Percentiles rank a stretch among this genome's conserved stretches.
These are phyloP conservation scores for Halesus radiatus DNA, from an alignment of 1,140 invertebrate genomes.

Conservation along the genomic window DNA sequence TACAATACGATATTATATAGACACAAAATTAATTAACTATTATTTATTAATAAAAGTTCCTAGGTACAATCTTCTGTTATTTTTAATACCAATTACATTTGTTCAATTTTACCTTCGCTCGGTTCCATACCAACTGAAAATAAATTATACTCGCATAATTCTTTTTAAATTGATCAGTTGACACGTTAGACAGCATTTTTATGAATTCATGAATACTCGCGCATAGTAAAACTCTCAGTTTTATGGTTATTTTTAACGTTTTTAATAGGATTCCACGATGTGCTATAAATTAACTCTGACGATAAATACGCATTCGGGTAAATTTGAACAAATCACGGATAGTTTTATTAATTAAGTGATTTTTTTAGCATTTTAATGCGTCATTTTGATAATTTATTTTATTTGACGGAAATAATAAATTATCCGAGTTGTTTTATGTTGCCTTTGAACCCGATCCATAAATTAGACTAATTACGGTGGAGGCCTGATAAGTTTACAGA, in stretches of 20 bases:
- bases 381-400: conserved; percentile 2
- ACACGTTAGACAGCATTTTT: too few species aligned
- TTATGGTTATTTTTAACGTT: neutral
- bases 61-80: too few species aligned
- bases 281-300: neutral
- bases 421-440: neutral
- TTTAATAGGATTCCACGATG: neutral
- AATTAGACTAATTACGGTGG: neutral
- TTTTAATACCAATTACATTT: too few species aligned
- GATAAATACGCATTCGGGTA: neutral
- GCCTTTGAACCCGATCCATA: neutral
- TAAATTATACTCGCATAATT: too few species aligned
- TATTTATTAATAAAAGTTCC: too few species aligned
- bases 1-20: too few species aligned
- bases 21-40: too few species aligned
- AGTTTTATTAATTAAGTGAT: conserved; percentile 17
- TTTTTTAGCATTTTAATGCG: conserved; percentile 10
- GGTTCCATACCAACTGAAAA: too few species aligned
- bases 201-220: too few species aligned
- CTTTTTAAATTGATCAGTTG: too few species aligned
- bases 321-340: neutral
- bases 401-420: conserved; percentile 10
- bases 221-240: neutral
- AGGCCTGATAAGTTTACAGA: too few species aligned
- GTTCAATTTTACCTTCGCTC: too few species aligned